These are phyloP conservation scores for Catocala sponsa DNA, from an alignment of 2,888 invertebrate species.

Conservation along the genomic window DNA sequence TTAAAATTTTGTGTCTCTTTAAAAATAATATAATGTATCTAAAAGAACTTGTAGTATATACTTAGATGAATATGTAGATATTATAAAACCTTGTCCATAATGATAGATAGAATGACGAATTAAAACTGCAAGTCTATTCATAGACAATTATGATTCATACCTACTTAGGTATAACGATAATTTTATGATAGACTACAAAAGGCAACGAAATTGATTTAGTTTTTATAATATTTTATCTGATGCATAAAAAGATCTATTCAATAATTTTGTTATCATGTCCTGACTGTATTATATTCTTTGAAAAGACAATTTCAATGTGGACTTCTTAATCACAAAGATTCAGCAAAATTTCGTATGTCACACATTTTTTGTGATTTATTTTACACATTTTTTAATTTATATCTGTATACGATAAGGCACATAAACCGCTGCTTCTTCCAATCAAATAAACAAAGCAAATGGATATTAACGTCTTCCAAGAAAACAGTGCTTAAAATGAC, in stretches of 20 bases:
- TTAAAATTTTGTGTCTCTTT: too few relatives aligned
- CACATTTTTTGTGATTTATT: too few relatives aligned
- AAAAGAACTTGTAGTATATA: too few relatives aligned
- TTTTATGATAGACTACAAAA: conserved; percentile 13
- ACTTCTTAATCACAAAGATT: too few relatives aligned
- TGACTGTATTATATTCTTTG: too few relatives aligned
- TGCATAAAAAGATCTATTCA: background rate
- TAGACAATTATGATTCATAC: conserved; percentile 15
- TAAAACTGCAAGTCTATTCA: conserved; percentile 11
- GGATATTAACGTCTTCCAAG: background rate
- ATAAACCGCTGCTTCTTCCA: too few relatives aligned
- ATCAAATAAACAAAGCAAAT: too few relatives aligned
- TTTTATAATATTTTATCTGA: background rate
- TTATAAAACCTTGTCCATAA: background rate
- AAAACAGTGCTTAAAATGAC: background rate
- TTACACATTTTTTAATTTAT: too few relatives aligned
- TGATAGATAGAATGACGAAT: conserved; percentile 16
- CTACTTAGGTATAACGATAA: conserved; percentile 14
- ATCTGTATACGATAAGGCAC: too few relatives aligned
- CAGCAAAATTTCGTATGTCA: too few relatives aligned
- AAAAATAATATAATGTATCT: too few relatives aligned
- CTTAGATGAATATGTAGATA: background rate
- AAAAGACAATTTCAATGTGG: too few relatives aligned
- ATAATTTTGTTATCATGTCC: background rate
- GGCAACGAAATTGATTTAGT: conserved; percentile 9